phyloP scores from a whole-genome alignment of 2,888 invertebrate genomes.

The Oscheius sp. region DNA sequence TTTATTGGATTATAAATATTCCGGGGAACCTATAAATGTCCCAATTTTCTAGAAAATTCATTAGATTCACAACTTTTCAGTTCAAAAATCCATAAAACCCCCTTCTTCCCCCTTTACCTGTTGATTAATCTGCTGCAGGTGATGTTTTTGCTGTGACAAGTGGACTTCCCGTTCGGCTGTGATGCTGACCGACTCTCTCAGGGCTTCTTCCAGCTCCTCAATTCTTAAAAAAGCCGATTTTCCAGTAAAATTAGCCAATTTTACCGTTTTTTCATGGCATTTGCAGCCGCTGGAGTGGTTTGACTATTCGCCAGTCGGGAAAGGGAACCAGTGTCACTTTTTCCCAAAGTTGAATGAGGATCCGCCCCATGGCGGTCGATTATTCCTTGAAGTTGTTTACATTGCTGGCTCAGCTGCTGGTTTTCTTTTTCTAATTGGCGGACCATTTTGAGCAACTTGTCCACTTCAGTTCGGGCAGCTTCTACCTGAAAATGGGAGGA shows the following conservation, averaged over 20 bases:
- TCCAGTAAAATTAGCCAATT: no score
- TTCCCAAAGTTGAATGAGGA: neutral
- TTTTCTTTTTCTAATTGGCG: constrained; percentile 75
- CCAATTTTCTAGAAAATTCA: no score
- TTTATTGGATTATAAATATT: no score
- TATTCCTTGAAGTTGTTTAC: constrained; percentile 43
- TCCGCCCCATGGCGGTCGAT: constrained; percentile 25
- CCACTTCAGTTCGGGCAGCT: constrained; percentile 73
- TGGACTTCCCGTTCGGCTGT: constrained; percentile 77
- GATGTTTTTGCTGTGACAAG: constrained; percentile 75
- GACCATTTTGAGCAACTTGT: constrained; percentile 75
- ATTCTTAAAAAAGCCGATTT: constrained; percentile 76
- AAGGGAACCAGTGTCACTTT: constrained; percentile 21
- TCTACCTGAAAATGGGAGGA: constrained; percentile 56
- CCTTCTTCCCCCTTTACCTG: constrained; percentile 45
- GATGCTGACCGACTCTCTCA: constrained; percentile 82
- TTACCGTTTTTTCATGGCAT: constrained; percentile 31
- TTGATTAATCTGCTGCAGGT: constrained; percentile 71
- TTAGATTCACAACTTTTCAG: no score
- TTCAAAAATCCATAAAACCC: no score
- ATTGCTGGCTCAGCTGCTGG: constrained; percentile 45
- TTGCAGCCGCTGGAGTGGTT: constrained; percentile 4
- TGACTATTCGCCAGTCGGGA: constrained; percentile 5
- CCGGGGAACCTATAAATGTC: no score
- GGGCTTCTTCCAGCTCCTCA: constrained; percentile 85